phyloP scores from a whole-genome alignment of 2,888 invertebrate genomes.

The Meliscaeva auricollis region DNA sequence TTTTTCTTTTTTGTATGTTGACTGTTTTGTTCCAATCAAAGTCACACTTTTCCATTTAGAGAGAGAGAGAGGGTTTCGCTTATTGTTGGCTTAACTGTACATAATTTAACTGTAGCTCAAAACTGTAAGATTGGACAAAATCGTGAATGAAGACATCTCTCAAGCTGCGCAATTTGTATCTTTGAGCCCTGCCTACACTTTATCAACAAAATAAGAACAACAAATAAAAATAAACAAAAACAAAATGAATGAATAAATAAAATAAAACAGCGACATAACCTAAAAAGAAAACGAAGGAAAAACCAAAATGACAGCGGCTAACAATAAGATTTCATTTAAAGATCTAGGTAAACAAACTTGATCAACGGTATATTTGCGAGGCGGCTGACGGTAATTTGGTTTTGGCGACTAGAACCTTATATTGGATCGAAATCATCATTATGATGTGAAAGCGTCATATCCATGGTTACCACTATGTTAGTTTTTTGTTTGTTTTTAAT shows the following conservation, averaged over 20 bases:
- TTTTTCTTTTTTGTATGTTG: not conserved
- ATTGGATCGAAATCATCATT: constrained; percentile 33
- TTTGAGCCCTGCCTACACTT: constrained; percentile 16
- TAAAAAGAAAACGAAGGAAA: constrained; percentile 16
- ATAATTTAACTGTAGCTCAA: not conserved
- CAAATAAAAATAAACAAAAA: no score
- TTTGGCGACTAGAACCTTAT: constrained; percentile 30
- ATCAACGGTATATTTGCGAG: constrained; percentile 38
- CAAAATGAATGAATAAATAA: not conserved
- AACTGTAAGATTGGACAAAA: constrained; percentile 6
- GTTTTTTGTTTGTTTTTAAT: not conserved
- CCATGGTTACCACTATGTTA: not conserved
- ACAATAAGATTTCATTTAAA: constrained; percentile 44
- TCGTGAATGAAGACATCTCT: constrained; percentile 63
- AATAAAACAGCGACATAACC: constrained; percentile 14
- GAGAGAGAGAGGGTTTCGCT: not conserved
- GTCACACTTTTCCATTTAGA: constrained; percentile 32
- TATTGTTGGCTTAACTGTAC: not conserved
- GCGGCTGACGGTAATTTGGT: no score
- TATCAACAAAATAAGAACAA: not conserved
- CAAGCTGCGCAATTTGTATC: constrained; percentile 14
- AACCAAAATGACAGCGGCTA: constrained; percentile 39
- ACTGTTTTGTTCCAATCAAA: constrained; percentile 37
- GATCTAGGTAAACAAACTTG: constrained; percentile 65
- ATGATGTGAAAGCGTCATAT: constrained; percentile 24